Evolutionary conservation across 2,888 invertebrate species (phyloP), one percentile per base, ranked within the genome.

Genomic region (Drosophila falleni): DNA sequence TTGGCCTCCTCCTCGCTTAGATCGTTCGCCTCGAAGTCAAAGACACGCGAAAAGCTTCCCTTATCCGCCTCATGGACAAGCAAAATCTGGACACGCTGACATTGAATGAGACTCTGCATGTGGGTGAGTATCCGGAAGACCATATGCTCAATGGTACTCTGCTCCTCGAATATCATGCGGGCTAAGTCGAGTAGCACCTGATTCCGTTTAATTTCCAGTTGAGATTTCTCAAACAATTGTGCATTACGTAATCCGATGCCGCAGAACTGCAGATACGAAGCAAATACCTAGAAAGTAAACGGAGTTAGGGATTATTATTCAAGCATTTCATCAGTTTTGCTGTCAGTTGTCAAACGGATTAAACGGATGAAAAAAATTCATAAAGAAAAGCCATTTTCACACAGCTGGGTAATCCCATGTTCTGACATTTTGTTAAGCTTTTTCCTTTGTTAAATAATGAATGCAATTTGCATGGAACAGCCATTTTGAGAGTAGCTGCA

Each of bases 111-210:
- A 86, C 97, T 97, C 93, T 98, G 97, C 81, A 98, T 98, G 93
- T 98, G 98, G 65, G 97, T 96, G 91, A 98, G 94, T 93, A 98
- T 98, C 93, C 98, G 95, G 89, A 97, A 95, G 70, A 98, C 97
- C 95, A 98, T 97, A 93, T 97, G 97, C 91, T 98, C 98, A 89
- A 98, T 97, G 89, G 98, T 98, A 93, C 97, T 97, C 93, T 98
- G 98, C 93, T 98, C 98, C 92, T 98, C 98, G 92, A 98, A 98
- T 89, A 98, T 97, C 96, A 98, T 98, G 88, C 98, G 94, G n/a
- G 98, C 98, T 91, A 98, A 94, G 93, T 98, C 98, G 81, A 98
- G 94, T 65, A 98, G 94, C 78, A 98, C 97, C 94, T 98, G 98
- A 93, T 98, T 98, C 87, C 98, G 94, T 93, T 97, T 98, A 83